Conservation (phyloP, 1,140 invertebrate genomes). For the Drosophila kohkoa region DNA sequence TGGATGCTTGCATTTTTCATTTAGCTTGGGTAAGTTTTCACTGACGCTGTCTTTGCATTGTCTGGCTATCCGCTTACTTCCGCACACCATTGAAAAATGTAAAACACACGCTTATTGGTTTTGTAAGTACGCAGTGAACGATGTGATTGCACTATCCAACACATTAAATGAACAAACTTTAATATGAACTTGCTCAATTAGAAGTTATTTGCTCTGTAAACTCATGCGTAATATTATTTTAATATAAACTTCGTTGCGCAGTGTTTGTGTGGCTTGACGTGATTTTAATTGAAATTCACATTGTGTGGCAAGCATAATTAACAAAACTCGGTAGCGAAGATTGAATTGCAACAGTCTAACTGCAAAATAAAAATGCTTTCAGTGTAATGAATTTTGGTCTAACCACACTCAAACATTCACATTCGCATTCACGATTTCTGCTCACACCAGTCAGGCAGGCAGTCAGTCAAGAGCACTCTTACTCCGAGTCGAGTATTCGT, state of each 20-base stretch:
- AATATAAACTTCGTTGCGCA: not conserved
- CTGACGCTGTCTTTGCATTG: conserved; percentile 29
- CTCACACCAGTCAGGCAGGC: conserved; percentile 11
- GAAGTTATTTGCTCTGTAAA: too few relatives aligned
- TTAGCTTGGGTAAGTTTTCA: conserved; percentile 57
- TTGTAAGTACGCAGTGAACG: conserved; percentile 49
- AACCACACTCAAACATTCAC: conserved; percentile 6
- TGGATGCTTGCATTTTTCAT: conserved; percentile 59
- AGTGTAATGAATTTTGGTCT: conserved; percentile 65
- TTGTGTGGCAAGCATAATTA: conserved; percentile 4
- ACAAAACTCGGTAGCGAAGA: not conserved
- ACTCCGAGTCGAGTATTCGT: not conserved
- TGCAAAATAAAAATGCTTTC: conserved; percentile 70
- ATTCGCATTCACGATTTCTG: not conserved
- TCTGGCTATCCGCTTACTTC: conserved; percentile 30
- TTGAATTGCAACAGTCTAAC: conserved; percentile 20
- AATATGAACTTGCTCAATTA: too few relatives aligned
- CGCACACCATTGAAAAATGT: conserved; percentile 54
- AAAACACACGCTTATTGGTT: conserved; percentile 65
- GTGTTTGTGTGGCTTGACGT: conserved; percentile 26
- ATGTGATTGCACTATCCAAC: conserved; percentile 53
- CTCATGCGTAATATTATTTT: too few relatives aligned
- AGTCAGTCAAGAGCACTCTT: not conserved
- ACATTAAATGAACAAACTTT: not conserved
- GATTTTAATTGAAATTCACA: conserved; percentile 47